Base-by-base conservation (phyloP, 37 sponge, comb jelly and placozoan species). In the Cladorhizidae sp. region DNA sequence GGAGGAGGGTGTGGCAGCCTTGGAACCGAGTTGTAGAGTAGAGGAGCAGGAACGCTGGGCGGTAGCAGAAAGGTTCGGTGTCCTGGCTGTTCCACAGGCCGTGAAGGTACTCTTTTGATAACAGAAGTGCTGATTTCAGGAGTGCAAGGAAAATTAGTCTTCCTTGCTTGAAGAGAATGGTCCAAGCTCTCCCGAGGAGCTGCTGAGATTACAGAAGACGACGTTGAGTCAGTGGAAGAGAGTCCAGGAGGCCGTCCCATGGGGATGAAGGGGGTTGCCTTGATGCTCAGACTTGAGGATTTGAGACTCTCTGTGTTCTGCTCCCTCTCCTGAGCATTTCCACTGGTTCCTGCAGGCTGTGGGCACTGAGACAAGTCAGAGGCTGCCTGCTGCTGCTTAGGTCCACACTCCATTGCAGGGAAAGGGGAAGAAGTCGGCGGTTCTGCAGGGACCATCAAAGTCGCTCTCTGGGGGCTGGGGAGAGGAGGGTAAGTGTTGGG, bases 211-310 rank as follows among this genome's bases (percentile, higher is more conserved):
- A 9, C 2, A 7, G 2, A 32, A 5, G 36, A 31, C 2, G 18
- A 32, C 7, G 45, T 71, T 14, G 45, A 22, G 9, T 23, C 71
- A 41, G 43, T 1, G 15, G 45, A 25, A 41, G 71, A 43, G 71
- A 11, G 6, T 14, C 45, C 18, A 43, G 71, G 21, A 43, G 71
- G 39, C 71, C 15, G 71, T 8, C 40, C 33, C 45, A 51, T 57
- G 23, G 81, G 81, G 57, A 81, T 37, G 37, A 81, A 81, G 28
- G 81, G 81, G 8, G 72, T 55, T 54, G 81, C 81, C 6, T 65
- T 72, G 43, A 72, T 57, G 50, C 81, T 81, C n/a, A 81, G 72
- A 18, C 61, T 37, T 2, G 67, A 65, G 1, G 81, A 59, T 33
- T 71, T 81, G 21, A 43, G 5, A 21, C 50, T 26, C 6, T 77